These are phyloP conservation scores for Pangasianodon gigas DNA, from an alignment of 2,113 vertebrate species.

Conservation along the genomic window DNA sequence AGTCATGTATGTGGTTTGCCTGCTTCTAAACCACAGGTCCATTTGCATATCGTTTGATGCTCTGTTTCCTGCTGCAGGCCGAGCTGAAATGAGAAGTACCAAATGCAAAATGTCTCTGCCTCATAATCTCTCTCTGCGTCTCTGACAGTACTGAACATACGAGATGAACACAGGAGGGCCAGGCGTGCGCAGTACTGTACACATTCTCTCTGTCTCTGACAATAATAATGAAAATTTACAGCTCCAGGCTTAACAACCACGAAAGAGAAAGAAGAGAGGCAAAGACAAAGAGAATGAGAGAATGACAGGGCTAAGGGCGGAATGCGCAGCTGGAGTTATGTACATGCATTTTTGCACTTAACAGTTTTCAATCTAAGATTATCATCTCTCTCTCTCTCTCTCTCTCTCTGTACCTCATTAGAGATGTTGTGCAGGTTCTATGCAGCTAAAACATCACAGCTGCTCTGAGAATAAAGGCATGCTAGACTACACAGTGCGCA, in stretches of 20 bases:
- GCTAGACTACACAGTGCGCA: slow-evolving; percentile 7
- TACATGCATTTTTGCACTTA: slow-evolving; percentile 39
- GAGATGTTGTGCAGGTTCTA: slow-evolving; percentile 32
- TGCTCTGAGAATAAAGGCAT: slow-evolving; percentile 32
- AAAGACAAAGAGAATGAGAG: slow-evolving; percentile 22
- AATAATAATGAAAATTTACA: slow-evolving; percentile 51
- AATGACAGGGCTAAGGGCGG: slow-evolving; percentile 21
- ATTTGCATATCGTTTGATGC: slow-evolving; percentile 40
- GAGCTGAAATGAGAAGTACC: slow-evolving; percentile 38
- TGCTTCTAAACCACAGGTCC: slow-evolving; percentile 45
- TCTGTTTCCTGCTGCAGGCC: slow-evolving; percentile 30
- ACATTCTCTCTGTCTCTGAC: slow-evolving; percentile 4
- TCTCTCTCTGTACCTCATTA: slow-evolving; percentile 31
- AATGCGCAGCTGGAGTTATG: slow-evolving; percentile 38
- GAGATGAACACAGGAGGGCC: slow-evolving; percentile 38
- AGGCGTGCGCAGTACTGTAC: background rate
- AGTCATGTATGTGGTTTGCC: slow-evolving; percentile 35
- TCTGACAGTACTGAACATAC: slow-evolving; percentile 35
- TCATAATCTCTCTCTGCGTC: slow-evolving; percentile 16
- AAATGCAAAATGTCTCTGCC: slow-evolving; percentile 25
- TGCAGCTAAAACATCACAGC: slow-evolving; percentile 29
- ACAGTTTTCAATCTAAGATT: slow-evolving; percentile 25
- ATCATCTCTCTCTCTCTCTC: slow-evolving; percentile 2
- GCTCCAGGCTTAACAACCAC: slow-evolving; percentile 38
- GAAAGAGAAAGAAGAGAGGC: slow-evolving; percentile 23